Evolutionary conservation across 1,140 invertebrate species (phyloP), one percentile per base, ranked within the genome.

Genomic region (Drosophila sp.): DNA sequence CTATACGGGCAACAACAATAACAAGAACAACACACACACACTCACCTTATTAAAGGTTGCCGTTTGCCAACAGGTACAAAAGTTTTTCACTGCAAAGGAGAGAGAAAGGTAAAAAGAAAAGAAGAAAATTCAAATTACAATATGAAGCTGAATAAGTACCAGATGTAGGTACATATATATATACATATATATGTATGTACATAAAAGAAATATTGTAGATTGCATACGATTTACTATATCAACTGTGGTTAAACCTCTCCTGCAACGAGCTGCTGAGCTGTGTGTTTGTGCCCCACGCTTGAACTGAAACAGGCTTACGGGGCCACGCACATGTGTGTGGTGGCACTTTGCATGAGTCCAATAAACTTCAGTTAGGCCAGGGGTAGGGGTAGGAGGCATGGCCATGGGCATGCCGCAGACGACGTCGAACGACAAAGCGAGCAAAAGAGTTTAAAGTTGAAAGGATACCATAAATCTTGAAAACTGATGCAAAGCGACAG

Each of bases 381-480:
- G 44, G 44, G 44, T 6, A 2, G 23, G 17, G 44, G 3, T 23
- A 25, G 44, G 17, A 17, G 35, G 4, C 1, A 5, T n/a, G 6
- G 35, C 25, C 17, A 25, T 27, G 4, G 23, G 60, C 25, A 10
- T 27, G 27, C 71, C 69, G 70, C 60, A 75, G 61, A 41, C 64
- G 66, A 38, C 47, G 29, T 61, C 70, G 68, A 66, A 60, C 68
- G 67, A 76, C 72, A 71, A 47, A 76, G 72, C 60, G 73, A 57
- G 66, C 80, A 65, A 64, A 69, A 76, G 72, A 82, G 84, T 87
- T 87, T 77, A 89, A 84, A 87, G 84, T 87, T 87, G 83, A 87
- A 87, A 89, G 84, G 84, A 87, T 87, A 87, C 83, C 70, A 87
- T 87, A 87, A 87, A 87, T 87, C 83, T 87, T 75, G 57, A 55